These are phyloP conservation scores for Bambusicola thoracicus DNA, from an alignment of 2,113 vertebrate species.

Conservation along the genomic window DNA sequence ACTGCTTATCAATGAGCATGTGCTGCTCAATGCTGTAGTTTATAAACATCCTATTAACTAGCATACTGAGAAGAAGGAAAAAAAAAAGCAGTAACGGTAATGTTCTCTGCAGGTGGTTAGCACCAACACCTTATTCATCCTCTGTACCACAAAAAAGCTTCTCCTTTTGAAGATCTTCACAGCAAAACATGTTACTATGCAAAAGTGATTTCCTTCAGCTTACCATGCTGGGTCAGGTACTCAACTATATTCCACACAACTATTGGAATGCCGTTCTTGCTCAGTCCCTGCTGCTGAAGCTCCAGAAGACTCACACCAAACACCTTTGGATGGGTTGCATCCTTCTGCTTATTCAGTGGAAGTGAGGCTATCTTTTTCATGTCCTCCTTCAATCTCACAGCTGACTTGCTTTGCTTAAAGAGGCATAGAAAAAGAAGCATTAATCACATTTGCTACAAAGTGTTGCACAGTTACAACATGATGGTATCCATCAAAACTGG, in stretches of 20 bases:
- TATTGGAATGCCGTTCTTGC: slow-evolving; percentile 83
- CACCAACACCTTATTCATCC: not conserved
- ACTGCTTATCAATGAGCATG: not conserved
- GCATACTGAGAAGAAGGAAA: not conserved
- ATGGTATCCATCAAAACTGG: not conserved
- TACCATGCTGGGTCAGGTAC: slow-evolving; percentile 84
- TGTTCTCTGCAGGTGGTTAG: not conserved
- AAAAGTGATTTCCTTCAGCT: slow-evolving; percentile 24
- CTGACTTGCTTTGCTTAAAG: slow-evolving; percentile 87
- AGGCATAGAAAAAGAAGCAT: slow-evolving; percentile 70
- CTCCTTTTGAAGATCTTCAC: not conserved
- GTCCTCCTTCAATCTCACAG: slow-evolving; percentile 88
- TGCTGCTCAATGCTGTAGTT: not conserved
- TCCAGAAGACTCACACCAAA: slow-evolving; percentile 84
- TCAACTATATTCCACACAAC: slow-evolving; percentile 85
- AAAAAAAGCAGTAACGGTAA: not conserved
- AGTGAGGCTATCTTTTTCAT: slow-evolving; percentile 88
- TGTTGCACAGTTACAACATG: not conserved
- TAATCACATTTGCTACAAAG: slow-evolving; percentile 55
- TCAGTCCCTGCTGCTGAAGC: slow-evolving; percentile 79
- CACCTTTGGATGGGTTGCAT: slow-evolving; percentile 54
- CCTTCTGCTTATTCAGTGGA: slow-evolving; percentile 76
- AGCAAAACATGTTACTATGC: not conserved
- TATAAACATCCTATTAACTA: not conserved
- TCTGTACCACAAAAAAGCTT: not conserved